These are phyloP conservation scores for Fabriciana adippe DNA, from an alignment of 2,888 invertebrate species.

Conservation along the genomic window DNA sequence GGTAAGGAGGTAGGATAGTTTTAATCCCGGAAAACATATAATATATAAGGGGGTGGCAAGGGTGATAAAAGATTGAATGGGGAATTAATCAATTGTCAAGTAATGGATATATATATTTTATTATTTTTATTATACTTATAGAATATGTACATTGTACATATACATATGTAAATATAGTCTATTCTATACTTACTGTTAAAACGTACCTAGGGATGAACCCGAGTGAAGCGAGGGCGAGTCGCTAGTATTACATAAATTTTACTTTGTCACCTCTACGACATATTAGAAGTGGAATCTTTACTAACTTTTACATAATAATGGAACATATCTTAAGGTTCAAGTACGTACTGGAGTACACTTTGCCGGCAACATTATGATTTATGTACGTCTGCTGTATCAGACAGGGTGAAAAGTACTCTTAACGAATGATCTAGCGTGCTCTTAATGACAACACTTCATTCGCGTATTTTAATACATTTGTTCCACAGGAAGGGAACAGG, in stretches of 20 bases:
- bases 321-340: constrained; percentile 37
- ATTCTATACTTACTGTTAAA: too few relatives aligned
- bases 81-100: too few relatives aligned
- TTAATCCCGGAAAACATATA: too few relatives aligned
- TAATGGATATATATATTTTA: neutral
- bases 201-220: too few relatives aligned
- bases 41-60: too few relatives aligned
- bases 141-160: too few relatives aligned
- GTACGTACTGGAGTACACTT: constrained; percentile 23
- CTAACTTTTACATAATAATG: constrained; percentile 31
- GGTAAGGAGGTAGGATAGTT: too few relatives aligned
- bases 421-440: constrained; percentile 33
- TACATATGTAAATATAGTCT: too few relatives aligned
- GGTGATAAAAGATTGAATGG: too few relatives aligned
- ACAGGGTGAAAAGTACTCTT: constrained; percentile 35
- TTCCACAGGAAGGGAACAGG: constrained; percentile 20
- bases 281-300: neutral
- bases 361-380: constrained; percentile 37
- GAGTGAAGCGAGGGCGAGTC: neutral
- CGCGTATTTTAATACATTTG: constrained; percentile 32
- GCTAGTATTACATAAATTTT: neutral
- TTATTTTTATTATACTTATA: too few relatives aligned
- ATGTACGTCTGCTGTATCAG: constrained; percentile 27
- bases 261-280: neutral
- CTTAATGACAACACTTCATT: constrained; percentile 38